phyloP scores from a whole-genome alignment of 2,888 invertebrate genomes.

The Cryptus armator region DNA sequence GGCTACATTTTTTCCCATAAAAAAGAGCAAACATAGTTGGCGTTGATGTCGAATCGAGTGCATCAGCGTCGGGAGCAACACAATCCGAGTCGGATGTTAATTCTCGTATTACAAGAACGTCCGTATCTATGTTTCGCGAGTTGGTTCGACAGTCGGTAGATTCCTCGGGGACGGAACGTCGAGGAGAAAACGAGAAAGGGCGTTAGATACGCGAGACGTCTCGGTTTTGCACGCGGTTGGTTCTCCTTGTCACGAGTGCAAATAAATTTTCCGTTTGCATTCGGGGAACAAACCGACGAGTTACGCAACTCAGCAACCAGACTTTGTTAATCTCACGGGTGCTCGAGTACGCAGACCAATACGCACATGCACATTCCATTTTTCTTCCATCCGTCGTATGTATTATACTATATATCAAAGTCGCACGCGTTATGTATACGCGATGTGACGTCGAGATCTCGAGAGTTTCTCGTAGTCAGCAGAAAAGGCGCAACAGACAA shows the following conservation, averaged over 20 bases:
- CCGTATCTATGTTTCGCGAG: constrained; percentile 48
- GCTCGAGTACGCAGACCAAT: constrained; percentile 61
- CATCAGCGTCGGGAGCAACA: constrained; percentile 38
- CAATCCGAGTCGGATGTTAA: constrained; percentile 58
- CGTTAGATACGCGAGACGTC: constrained; percentile 43
- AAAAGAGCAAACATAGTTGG: constrained; percentile 19
- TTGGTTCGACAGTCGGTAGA: constrained; percentile 52
- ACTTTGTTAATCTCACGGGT: constrained; percentile 70
- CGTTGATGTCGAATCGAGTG: constrained; percentile 24
- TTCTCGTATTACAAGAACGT: constrained; percentile 57
- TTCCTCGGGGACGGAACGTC: constrained; percentile 51
- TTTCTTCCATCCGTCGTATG: background rate
- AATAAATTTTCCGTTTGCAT: constrained; percentile 69
- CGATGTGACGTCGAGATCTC: background rate
- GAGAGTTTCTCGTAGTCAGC: constrained; percentile 25
- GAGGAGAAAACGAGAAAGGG: constrained; percentile 50
- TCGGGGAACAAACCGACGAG: constrained; percentile 56
- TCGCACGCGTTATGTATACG: constrained; percentile 16
- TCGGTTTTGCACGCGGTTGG: constrained; percentile 45
- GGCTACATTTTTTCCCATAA: constrained; percentile 2
- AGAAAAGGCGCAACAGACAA: constrained; percentile 29
- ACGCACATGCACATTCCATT: background rate
- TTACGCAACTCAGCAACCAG: constrained; percentile 67
- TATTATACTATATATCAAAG: constrained; percentile 4
- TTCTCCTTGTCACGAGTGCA: constrained; percentile 53